phyloP scores from a whole-genome alignment of 2,113 vertebrate species.

The Dicaeum eximium region DNA sequence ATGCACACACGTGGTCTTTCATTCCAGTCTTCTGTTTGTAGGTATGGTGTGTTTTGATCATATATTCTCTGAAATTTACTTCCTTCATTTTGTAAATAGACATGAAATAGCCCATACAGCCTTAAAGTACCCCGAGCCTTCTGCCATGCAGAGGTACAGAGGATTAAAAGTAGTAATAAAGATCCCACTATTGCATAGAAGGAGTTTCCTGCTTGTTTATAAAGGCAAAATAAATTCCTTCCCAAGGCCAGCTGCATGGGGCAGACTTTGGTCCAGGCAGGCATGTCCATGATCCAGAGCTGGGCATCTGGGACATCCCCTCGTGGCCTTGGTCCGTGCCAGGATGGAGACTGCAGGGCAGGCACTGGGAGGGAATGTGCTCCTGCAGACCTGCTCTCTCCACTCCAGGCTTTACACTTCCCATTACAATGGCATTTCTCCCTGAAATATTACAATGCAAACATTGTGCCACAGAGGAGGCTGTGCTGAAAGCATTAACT shows the following conservation, averaged over 20 bases:
- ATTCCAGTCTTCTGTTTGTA: not conserved
- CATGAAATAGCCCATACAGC: not conserved
- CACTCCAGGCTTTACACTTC: not conserved
- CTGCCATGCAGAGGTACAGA: not conserved
- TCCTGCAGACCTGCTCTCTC: not conserved
- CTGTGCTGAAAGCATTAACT: not conserved
- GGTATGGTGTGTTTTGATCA: not conserved
- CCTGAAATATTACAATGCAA: not conserved
- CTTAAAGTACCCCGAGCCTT: not conserved
- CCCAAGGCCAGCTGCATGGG: not conserved
- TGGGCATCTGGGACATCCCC: rapidly evolving
- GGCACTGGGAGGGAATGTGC: rapidly evolving
- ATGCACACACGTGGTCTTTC: not conserved
- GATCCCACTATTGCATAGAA: not conserved
- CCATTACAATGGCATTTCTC: not conserved
- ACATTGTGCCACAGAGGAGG: not conserved
- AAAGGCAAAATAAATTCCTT: not conserved
- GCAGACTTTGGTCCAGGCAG: not conserved
- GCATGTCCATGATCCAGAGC: not conserved
- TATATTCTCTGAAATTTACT: not conserved
- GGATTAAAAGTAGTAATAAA: not conserved
- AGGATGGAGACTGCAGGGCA: not conserved
- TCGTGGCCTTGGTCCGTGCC: not conserved
- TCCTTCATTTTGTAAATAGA: not conserved
- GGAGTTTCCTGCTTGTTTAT: not conserved